Evolutionary conservation across 2,797 vertebrate species (phyloP), one percentile per base, ranked within the genome.

Genomic region (Kryptolebias ocellatus): DNA sequence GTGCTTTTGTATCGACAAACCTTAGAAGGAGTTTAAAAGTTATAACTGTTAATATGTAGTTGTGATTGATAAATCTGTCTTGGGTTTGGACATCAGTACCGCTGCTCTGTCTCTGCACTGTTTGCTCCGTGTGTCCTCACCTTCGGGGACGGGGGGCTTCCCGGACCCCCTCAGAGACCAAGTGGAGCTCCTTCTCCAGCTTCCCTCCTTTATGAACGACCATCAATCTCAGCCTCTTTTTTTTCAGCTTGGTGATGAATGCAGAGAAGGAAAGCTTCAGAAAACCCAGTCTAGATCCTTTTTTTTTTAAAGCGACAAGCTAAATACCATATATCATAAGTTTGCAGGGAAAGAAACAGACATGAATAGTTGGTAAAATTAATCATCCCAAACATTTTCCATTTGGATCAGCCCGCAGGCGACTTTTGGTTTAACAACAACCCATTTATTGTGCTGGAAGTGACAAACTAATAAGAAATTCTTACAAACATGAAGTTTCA

Each of bases 161-260:
- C 4, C 29, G 65, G 54, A 61, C 77, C 68, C 56, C 60, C 69
- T 59, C 37, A 0, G n/a, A 67, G 68, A 64, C 55, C 72, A 53
- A 53, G 50, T 64, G 55, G 61, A 46, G 14, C 7, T 51, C 53
- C 7, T 49, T 75, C 45, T 70, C n/a, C 18, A 12, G 0, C 1
- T 0, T 0, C 27, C 52, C 15, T 65, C 24, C 52, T 80, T 74
- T 69, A 64, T 83, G 69, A 82, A 54, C 18, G 60, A 64, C 74
- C 85, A 81, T 81, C 79, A 73, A 64, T 85, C 79, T 51, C 8
- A 9, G 27, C 44, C 7, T 68, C 39, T 56, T 70, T 39, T 62
- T 39, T 62, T 44, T 62, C 24, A 4, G n/a, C 47, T 61, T 67
- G 37, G 37, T 63, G 71, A 83, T 81, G 72, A 85, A 80, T 66